Percentiles rank a stretch among this genome's conserved stretches.
Evolutionary conservation across 1,140 invertebrate species (phyloP).

Genomic region (Calosoma granatense): DNA sequence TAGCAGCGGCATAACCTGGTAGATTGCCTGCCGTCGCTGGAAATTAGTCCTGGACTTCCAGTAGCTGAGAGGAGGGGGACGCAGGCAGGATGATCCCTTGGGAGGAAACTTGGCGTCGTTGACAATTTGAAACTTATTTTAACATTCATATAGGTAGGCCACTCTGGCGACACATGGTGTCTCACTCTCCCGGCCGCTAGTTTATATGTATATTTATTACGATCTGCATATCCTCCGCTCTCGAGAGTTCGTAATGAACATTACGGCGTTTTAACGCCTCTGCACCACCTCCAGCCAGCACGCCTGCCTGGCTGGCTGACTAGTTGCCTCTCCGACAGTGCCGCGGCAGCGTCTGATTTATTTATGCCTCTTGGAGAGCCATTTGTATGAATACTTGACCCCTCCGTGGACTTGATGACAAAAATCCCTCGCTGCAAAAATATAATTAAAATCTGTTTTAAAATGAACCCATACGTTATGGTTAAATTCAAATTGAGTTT

Average conservation of each 20-base stretch:
- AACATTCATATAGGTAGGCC: constrained; percentile 35
- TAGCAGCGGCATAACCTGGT: constrained; percentile 22
- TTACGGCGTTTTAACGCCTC: constrained; percentile 17
- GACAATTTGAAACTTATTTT: constrained; percentile 40
- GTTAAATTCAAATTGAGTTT: constrained; percentile 11
- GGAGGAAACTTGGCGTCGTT: constrained; percentile 33
- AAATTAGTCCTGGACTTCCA: constrained; percentile 23
- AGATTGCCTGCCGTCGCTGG: constrained; percentile 21
- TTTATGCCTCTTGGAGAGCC: constrained; percentile 18
- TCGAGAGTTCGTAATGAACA: constrained; percentile 15
- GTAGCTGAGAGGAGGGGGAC: constrained; percentile 15
- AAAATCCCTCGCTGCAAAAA: constrained; percentile 17
- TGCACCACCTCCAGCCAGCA: not conserved
- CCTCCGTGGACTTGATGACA: constrained; percentile 16
- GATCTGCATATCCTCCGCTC: constrained; percentile 23
- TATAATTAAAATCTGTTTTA: constrained; percentile 23
- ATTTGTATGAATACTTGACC: constrained; percentile 19
- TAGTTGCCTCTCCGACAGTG: not conserved
- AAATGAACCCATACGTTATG: constrained; percentile 22
- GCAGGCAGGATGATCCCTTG: constrained; percentile 19
- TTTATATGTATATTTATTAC: constrained; percentile 33
- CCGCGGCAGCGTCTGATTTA: constrained; percentile 16
- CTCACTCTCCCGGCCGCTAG: constrained; percentile 15
- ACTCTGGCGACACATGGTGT: constrained; percentile 18
- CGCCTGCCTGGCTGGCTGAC: constrained; percentile 4